Evolutionary conservation across 2,113 vertebrate species (phyloP).

Genomic region (Piliocolobus tephrosceles): DNA sequence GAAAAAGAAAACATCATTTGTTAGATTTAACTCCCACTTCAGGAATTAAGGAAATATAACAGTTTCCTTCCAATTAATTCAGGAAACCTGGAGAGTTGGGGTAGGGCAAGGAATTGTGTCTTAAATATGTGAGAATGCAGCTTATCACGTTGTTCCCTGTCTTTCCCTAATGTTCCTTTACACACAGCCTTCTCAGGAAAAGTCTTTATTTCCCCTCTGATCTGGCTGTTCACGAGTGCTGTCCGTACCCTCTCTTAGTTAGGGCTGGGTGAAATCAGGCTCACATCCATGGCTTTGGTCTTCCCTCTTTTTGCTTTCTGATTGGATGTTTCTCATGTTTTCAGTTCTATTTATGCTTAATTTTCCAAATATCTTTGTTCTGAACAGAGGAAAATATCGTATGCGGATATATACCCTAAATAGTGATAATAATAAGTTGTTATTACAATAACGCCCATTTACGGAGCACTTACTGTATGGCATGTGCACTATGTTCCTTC

Average conservation of each 20-base stretch:
- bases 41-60: not conserved
- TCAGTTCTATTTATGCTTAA: not conserved
- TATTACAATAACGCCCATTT: not conserved
- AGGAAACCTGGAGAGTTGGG: not conserved
- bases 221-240: not conserved
- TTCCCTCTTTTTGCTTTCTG: not conserved
- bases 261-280: not conserved
- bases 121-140: not conserved
- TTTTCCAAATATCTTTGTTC: not conserved
- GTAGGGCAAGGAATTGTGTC: not conserved
- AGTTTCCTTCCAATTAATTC: not conserved
- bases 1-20: not conserved
- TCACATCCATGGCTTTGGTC: not conserved
- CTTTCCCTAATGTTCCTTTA: not conserved
- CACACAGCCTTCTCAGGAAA: not conserved
- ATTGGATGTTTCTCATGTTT: not conserved
- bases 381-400: not conserved
- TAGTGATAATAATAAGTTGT: not conserved
- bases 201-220: not conserved
- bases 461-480: not conserved
- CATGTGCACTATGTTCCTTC: not conserved
- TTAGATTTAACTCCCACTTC: not conserved
- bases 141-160: fast-evolving
- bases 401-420: fast-evolving
- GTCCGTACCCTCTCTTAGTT: not conserved